Conservation (phyloP, 2,113 vertebrate genomes). For the Columbina picui region DNA sequence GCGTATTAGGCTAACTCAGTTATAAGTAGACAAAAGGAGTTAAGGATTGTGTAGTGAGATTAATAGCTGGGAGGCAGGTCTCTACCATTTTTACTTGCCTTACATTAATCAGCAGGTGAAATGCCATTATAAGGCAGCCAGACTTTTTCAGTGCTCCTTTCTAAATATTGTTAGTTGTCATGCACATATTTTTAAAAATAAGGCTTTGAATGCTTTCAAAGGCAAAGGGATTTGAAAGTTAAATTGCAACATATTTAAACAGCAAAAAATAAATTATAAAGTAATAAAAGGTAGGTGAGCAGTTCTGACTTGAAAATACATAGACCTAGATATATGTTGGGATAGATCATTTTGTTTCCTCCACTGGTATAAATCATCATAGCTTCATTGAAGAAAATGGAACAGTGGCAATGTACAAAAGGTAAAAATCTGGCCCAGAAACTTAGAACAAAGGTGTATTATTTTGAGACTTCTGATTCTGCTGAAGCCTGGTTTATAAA, state of each 20-base stretch:
- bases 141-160: conserved; percentile 36
- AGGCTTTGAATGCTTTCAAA: neutral
- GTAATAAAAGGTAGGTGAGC: neutral
- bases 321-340: neutral
- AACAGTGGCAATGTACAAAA: neutral
- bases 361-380: conserved; percentile 17
- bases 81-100: conserved; percentile 20
- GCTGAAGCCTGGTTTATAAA: neutral
- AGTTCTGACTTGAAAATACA: neutral
- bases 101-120: conserved; percentile 49
- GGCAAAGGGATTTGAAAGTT: neutral
- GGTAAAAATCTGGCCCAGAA: conserved; percentile 15
- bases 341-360: neutral
- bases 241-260: neutral
- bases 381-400: neutral
- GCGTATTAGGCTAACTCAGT: neutral
- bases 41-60: neutral
- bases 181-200: neutral
- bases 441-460: neutral
- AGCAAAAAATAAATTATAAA: neutral
- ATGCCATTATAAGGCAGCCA: conserved; percentile 17
- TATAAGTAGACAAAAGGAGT: neutral
- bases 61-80: conserved; percentile 5
- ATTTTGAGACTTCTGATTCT: neutral
- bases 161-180: neutral